A percentile compares a stretch with the other conserved stretches of the same genome.
Evolutionary conservation across 2,888 invertebrate genomes (phyloP).

Genomic region (Strigamia maritima): DNA sequence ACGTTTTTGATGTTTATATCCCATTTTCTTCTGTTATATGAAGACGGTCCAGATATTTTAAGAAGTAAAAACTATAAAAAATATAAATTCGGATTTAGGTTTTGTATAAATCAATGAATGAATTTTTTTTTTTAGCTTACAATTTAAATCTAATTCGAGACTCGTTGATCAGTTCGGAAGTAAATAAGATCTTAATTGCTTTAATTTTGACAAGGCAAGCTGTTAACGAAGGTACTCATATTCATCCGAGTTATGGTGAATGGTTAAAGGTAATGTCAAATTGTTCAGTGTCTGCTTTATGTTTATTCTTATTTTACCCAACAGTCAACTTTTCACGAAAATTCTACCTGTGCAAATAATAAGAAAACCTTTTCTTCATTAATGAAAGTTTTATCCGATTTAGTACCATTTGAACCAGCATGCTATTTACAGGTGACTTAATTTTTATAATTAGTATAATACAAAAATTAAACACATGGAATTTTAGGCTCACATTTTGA

Average conservation of each 20-base stretch:
- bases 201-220: not conserved
- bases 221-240: not conserved
- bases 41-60: not conserved
- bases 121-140: not conserved
- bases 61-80: not conserved
- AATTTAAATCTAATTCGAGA: not conserved
- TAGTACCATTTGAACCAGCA: not conserved
- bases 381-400: conserved; percentile 4
- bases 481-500: conserved; percentile 1
- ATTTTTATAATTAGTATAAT: not conserved
- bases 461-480: not conserved
- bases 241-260: not conserved
- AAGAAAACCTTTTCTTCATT: not conserved
- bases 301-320: too few relatives aligned
- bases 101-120: too few relatives aligned
- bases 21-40: not conserved
- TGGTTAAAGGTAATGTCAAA: not conserved
- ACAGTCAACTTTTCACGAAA: not conserved
- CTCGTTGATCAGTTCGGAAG: not conserved
- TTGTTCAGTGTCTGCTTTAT: too few relatives aligned
- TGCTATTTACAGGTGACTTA: not conserved
- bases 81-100: not conserved
- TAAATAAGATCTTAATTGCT: not conserved
- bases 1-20: not conserved
- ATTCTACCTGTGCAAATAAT: not conserved